A percentile compares a stretch with the other conserved stretches of the same genome.
These are phyloP conservation scores for Melanotaenia maccullochi DNA, from an alignment of 2,797 vertebrate genomes.

Conservation along the genomic window DNA sequence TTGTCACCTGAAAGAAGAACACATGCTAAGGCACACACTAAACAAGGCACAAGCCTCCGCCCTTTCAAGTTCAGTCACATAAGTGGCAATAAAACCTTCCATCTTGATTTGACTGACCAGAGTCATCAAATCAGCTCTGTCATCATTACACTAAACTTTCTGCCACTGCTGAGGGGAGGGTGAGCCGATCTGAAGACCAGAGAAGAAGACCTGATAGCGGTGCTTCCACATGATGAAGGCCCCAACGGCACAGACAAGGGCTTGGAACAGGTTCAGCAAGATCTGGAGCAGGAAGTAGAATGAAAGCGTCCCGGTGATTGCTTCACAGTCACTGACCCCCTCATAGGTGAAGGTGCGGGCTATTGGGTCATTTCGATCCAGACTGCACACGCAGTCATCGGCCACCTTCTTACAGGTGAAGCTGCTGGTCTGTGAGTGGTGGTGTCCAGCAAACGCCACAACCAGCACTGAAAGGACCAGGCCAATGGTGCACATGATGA, in stretches of 20 bases:
- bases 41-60: slow-evolving; percentile 22
- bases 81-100: neutral
- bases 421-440: slow-evolving; percentile 82
- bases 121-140: slow-evolving; percentile 27
- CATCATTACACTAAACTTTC: slow-evolving; percentile 71
- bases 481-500: slow-evolving; percentile 87
- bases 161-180: slow-evolving; percentile 75
- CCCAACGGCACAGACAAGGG: slow-evolving; percentile 85
- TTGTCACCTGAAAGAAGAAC: slow-evolving; percentile 24
- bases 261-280: slow-evolving; percentile 87
- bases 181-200: slow-evolving; percentile 82
- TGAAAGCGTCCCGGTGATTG: slow-evolving; percentile 82
- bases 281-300: slow-evolving; percentile 91
- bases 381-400: slow-evolving; percentile 85
- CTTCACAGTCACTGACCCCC: slow-evolving; percentile 83
- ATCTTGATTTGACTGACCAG: slow-evolving; percentile 7
- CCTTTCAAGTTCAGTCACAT: slow-evolving; percentile 5
- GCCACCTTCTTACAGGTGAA: slow-evolving; percentile 78
- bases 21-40: slow-evolving; percentile 34
- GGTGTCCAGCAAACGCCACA: slow-evolving; percentile 88
- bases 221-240: slow-evolving; percentile 97
- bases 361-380: slow-evolving; percentile 86
- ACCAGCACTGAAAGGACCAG: slow-evolving; percentile 89
- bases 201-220: slow-evolving; percentile 95
- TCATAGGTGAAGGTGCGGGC: slow-evolving; percentile 88